Conservation (phyloP, 2,888 invertebrate genomes). For the Eugnorisma glareosa region DNA sequence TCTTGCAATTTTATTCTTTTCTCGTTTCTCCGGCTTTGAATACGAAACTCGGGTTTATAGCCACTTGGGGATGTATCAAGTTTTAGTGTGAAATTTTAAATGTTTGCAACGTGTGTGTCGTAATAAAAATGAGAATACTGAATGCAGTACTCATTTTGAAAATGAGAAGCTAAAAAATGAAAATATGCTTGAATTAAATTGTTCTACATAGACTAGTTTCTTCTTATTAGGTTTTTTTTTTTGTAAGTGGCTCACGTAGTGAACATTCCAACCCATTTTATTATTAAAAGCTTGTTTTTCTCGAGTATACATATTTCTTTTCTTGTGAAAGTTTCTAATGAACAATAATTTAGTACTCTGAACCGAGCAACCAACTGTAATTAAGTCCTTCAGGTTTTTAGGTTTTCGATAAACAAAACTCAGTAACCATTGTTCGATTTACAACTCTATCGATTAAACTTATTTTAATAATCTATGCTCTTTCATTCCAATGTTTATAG, state of each 20-base stretch:
- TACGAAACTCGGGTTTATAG: constrained; percentile 63
- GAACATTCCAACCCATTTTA: background rate
- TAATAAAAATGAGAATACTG: constrained; percentile 55
- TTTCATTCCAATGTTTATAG: background rate
- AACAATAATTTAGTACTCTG: background rate
- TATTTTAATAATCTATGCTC: background rate
- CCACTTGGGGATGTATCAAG: constrained; percentile 58
- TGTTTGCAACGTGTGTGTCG: constrained; percentile 53
- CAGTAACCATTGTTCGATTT: background rate
- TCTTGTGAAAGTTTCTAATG: background rate
- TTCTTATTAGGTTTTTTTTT: background rate
- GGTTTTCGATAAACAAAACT: background rate
- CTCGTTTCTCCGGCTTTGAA: constrained; percentile 47
- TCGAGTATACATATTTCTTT: background rate
- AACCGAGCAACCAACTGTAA: background rate
- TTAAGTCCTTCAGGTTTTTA: background rate
- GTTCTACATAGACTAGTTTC: background rate
- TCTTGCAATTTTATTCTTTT: constrained; percentile 56
- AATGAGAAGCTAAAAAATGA: constrained; percentile 34
- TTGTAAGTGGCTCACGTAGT: background rate
- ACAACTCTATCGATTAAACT: background rate
- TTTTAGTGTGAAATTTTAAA: constrained; percentile 59
- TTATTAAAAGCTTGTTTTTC: background rate
- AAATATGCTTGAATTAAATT: constrained; percentile 15
- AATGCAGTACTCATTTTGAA: constrained; percentile 46